Conservation (phyloP, 2,888 invertebrate species). For the Allacma fusca region DNA sequence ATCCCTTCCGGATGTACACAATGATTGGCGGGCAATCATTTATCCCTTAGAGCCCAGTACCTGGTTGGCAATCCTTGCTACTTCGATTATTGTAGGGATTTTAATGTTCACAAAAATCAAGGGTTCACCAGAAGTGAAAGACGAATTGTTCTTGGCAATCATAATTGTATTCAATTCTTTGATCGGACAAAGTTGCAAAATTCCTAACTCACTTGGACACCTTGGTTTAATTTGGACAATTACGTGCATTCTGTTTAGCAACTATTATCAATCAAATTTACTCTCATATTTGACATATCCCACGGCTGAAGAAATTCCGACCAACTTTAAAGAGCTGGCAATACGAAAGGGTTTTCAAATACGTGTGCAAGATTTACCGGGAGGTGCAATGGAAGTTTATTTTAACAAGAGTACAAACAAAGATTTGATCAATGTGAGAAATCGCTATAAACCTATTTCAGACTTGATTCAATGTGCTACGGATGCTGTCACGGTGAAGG, state of each 20-base stretch:
- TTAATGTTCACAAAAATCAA: too few species aligned
- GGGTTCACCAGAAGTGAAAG: too few species aligned
- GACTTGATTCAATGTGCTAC: slow-evolving; percentile 1
- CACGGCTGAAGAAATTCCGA: not conserved
- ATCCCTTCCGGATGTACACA: too few species aligned
- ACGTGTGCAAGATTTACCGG: not conserved
- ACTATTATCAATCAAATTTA: slow-evolving; percentile 19
- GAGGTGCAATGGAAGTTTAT: slow-evolving; percentile 13
- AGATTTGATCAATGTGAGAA: not conserved
- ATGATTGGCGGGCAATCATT: too few species aligned
- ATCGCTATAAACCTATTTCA: not conserved
- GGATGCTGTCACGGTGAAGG: not conserved
- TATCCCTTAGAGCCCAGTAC: too few species aligned
- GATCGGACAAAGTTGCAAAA: too few species aligned
- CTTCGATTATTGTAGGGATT: too few species aligned
- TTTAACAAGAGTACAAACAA: not conserved
- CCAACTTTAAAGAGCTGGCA: not conserved
- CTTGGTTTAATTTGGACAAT: not conserved
- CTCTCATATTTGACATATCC: slow-evolving; percentile 21
- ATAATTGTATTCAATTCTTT: too few species aligned
- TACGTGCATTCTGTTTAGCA: not conserved
- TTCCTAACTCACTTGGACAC: not conserved
- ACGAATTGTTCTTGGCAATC: too few species aligned
- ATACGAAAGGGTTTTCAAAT: not conserved
- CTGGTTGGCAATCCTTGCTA: too few species aligned